Base-by-base conservation (phyloP, 2,888 invertebrate species). In the Axea sp. region DNA sequence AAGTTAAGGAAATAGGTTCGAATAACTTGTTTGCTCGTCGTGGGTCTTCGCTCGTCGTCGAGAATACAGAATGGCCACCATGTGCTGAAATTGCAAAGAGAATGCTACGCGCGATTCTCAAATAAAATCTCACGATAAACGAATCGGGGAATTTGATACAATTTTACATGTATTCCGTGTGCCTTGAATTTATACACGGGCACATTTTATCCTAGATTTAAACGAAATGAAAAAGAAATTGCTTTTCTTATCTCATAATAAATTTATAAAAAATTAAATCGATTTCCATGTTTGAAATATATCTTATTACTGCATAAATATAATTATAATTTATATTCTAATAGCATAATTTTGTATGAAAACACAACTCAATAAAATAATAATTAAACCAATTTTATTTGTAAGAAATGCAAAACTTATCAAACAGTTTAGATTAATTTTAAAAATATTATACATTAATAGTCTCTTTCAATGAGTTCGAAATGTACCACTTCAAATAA, bases 1-100 rank as follows among this genome's bases (percentile, higher is more conserved):
- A 82, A 85, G 85, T 83, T 83, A 83, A 84, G 87, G 85, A 87
- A 87, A 87, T 87, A 83, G 86, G 84, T 86, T 86, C 79, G 81
- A 79, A 81, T 83, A 87, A 87, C 84, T 87, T 87, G 86, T 87
- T 87, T 86, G 83, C 81, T 82, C 81, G 76, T 74, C 55, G 75
- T 73, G 45, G 62, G 55, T 78, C 76, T 68, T 73, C 72, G 77
- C 68, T 78, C 71, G 79, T 80, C 79, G 82, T 72, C 47, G 80
- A 75, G 85, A 86, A 86, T 86, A 86, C 85, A 77, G 81, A 85
- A 85, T 85, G 75, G 78, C 75, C 73, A 71, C 45, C 65, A 81
- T 81, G 77, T 78, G 80, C 78, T 80, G 81, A 82, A 83, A 84
- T 82, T 83, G 82, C 81, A 76, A 79, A 78, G 76, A 79, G 76